A percentile compares a stretch with the other conserved stretches of the same genome.
Evolutionary conservation across 2,113 vertebrate genomes (phyloP).

Genomic region (Gorsachius goisagi): DNA sequence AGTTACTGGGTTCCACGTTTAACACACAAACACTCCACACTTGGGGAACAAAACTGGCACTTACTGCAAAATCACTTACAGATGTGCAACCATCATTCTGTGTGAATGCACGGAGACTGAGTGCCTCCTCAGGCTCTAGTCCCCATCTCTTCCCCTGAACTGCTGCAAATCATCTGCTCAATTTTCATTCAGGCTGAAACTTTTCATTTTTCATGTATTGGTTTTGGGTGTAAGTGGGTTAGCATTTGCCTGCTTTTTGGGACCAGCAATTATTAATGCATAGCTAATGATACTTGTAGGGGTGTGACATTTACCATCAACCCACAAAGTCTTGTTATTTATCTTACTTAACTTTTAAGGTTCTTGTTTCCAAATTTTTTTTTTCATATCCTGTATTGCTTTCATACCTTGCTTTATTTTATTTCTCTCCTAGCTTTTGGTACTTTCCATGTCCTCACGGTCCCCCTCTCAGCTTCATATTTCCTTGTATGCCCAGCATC

Average conservation of each 20-base stretch:
- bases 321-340: not conserved
- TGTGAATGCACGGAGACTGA: rapidly evolving
- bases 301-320: not conserved
- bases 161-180: not conserved
- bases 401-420: not conserved
- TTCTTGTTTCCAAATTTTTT: not conserved
- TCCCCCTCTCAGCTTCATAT: not conserved
- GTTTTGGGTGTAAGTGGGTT: not conserved
- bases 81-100: not conserved
- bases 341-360: not conserved
- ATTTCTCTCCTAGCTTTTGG: not conserved
- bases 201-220: not conserved
- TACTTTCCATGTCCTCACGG: rapidly evolving
- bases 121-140: not conserved
- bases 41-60: not conserved
- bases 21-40: not conserved
- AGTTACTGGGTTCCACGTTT: not conserved
- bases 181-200: not conserved
- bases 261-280: not conserved
- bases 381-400: not conserved
- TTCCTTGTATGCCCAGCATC: not conserved
- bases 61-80: not conserved
- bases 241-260: not conserved
- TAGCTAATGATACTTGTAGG: not conserved
- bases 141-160: not conserved